Conservation (phyloP, 30 jellyfish, hydroid and myxozoan genomes). For the Aurelia aurita region DNA sequence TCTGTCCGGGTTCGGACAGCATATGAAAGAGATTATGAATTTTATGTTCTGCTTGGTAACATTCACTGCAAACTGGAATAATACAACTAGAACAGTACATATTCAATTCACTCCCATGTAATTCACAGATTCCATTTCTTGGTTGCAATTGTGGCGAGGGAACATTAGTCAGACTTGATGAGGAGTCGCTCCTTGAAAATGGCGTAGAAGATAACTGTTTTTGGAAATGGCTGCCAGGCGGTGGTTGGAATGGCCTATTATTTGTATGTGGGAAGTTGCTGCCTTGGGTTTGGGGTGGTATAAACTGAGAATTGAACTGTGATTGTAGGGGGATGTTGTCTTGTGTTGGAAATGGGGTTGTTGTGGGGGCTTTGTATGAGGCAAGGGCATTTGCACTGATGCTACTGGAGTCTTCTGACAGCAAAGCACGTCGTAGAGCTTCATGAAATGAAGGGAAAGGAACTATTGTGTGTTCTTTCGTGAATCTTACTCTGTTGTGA, state of each 20-base stretch:
- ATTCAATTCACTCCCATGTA: constrained; percentile 83
- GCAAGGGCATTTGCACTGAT: constrained; percentile 26
- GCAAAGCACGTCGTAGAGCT: constrained; percentile 69
- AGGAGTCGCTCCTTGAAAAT: constrained; percentile 50
- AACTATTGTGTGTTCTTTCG: constrained; percentile 87
- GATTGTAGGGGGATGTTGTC: constrained; percentile 21
- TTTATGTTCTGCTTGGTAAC: constrained; percentile 85
- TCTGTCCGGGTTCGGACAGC: constrained; percentile 67
- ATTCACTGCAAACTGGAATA: constrained; percentile 88
- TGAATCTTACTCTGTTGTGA: constrained; percentile 88
- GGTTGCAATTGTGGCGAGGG: constrained; percentile 28
- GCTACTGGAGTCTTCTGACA: constrained; percentile 32
- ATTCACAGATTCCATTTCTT: constrained; percentile 71
- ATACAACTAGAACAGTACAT: constrained; percentile 82
- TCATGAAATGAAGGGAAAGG: constrained; percentile 82
- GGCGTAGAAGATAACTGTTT: constrained; percentile 48
- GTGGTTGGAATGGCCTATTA: constrained; percentile 47
- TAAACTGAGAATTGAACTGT: constrained; percentile 28
- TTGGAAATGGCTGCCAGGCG: constrained; percentile 45
- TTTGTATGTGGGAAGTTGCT: constrained; percentile 2
- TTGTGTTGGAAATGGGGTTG: constrained; percentile 37
- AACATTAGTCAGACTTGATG: constrained; percentile 34
- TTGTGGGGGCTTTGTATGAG: constrained; percentile 30
- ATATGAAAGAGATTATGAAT: constrained; percentile 72
- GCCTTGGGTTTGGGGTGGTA: constrained; percentile 31